Evolutionary conservation across 1,140 invertebrate genomes (phyloP).

Genomic region (Trichogramma pretiosum): DNA sequence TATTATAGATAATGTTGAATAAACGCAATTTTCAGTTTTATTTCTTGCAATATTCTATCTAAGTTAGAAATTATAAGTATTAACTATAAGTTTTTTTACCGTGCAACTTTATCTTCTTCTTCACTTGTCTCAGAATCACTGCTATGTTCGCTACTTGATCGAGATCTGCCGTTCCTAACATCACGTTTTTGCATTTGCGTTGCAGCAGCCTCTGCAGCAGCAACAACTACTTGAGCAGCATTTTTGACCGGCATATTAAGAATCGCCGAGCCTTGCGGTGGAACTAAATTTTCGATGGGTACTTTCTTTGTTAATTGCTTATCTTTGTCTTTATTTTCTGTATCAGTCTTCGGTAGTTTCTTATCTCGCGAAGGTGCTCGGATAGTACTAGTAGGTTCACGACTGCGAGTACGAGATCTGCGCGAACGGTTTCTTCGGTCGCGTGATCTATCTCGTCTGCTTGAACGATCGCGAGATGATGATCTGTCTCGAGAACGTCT

Average conservation of each 20-base stretch:
- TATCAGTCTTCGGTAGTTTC: slow-evolving; percentile 20
- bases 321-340: slow-evolving; percentile 4
- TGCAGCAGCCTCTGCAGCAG: neutral
- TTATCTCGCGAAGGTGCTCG: slow-evolving; percentile 32
- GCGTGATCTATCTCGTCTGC: slow-evolving; percentile 34
- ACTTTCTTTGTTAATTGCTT: neutral
- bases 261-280: neutral
- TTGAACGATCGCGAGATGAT: slow-evolving; percentile 38
- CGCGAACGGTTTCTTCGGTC: slow-evolving; percentile 32
- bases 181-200: slow-evolving; percentile 33
- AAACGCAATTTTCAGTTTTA: no score
- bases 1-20: no score
- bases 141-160: slow-evolving; percentile 43
- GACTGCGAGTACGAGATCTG: slow-evolving; percentile 21
- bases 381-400: slow-evolving; percentile 33
- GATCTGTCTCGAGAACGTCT: slow-evolving; percentile 34
- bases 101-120: slow-evolving; percentile 31
- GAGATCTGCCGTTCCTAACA: slow-evolving; percentile 40
- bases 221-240: slow-evolving; percentile 14
- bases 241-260: slow-evolving; percentile 6
- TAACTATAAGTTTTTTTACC: no score
- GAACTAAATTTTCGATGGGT: neutral
- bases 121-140: slow-evolving; percentile 41
- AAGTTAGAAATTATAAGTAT: no score
- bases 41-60: no score